Percentiles rank a stretch among this genome's conserved stretches.
Evolutionary conservation across 2,113 vertebrate species (phyloP).

Genomic region (Tetrax tetrax): DNA sequence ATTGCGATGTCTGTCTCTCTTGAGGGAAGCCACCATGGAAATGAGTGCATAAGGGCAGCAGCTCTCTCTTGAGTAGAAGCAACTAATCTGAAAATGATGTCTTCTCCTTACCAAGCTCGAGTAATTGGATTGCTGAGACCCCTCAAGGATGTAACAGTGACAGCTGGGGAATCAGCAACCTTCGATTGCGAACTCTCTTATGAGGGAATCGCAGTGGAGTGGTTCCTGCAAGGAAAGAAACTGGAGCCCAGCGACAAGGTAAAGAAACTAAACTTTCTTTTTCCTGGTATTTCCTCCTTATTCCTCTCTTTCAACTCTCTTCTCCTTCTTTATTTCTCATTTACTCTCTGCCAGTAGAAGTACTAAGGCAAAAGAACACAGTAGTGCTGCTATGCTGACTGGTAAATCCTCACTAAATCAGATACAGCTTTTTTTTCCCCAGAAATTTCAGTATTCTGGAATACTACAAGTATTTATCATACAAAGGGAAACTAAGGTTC

Average conservation of each 20-base stretch:
- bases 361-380: not conserved
- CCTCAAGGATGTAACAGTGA: slow-evolving; percentile 92
- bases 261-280: slow-evolving; percentile 63
- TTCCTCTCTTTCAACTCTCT: not conserved
- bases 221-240: slow-evolving; percentile 91
- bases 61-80: slow-evolving; percentile 65
- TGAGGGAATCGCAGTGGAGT: slow-evolving; percentile 92
- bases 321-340: not conserved
- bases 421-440: not conserved
- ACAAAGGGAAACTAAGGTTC: not conserved
- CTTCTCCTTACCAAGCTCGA: slow-evolving; percentile 88
- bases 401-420: not conserved
- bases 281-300: not conserved
- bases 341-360: not conserved
- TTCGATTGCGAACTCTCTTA: slow-evolving; percentile 97
- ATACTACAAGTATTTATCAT: not conserved
- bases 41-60: slow-evolving; percentile 70
- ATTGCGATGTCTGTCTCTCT: slow-evolving; percentile 72
- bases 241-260: slow-evolving; percentile 94
- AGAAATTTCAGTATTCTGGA: not conserved
- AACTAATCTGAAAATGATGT: slow-evolving; percentile 82
- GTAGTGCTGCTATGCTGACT: not conserved
- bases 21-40: slow-evolving; percentile 77
- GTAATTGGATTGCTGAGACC: slow-evolving; percentile 86
- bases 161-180: slow-evolving; percentile 93